Evolutionary conservation across 2,797 vertebrate species (phyloP).

Genomic region (Halcyon smyrnensis): DNA sequence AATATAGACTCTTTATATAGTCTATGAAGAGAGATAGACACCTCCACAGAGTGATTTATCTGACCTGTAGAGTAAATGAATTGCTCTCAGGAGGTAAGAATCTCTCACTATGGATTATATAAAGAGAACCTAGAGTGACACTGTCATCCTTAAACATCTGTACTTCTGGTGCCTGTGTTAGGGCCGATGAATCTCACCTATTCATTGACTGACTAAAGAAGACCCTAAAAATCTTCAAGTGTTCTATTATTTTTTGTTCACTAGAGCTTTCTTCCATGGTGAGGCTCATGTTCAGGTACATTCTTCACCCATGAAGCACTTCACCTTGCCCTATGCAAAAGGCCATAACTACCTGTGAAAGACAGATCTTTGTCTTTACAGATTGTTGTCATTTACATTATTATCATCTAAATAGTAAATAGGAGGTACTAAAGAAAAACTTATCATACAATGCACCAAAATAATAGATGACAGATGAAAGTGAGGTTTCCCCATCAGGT

Average conservation of each 20-base stretch:
- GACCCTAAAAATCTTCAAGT: background rate
- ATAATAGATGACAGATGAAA: conserved; percentile 44
- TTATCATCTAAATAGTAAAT: background rate
- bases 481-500: conserved; percentile 6
- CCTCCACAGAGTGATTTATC: background rate
- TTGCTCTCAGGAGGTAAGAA: background rate
- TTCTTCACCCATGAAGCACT: background rate
- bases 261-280: background rate
- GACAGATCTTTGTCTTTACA: background rate
- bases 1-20: background rate
- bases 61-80: background rate
- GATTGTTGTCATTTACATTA: background rate
- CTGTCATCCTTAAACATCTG: background rate
- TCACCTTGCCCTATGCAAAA: background rate
- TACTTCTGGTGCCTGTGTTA: background rate
- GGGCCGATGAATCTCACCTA: background rate
- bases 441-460: background rate
- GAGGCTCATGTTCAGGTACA: background rate
- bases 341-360: background rate
- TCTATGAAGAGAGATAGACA: background rate
- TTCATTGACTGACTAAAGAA: background rate
- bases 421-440: background rate
- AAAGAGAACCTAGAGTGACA: background rate
- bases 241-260: background rate
- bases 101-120: background rate